Percentiles rank a stretch among this genome's conserved stretches.
Conservation (phyloP, 2,113 vertebrate genomes). For the Tilapia sparmanii region DNA sequence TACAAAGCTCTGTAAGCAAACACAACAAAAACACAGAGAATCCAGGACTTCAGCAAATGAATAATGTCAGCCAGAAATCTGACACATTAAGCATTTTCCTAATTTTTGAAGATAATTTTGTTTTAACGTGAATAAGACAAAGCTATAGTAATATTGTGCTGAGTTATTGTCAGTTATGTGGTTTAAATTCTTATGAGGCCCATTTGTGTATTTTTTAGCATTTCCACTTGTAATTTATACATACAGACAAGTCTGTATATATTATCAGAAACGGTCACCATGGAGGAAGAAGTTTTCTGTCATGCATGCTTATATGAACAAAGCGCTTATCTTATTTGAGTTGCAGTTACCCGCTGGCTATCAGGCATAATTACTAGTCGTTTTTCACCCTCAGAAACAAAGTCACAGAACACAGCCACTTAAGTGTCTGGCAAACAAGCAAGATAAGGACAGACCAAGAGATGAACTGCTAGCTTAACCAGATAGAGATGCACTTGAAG, state of each 20-base stretch:
- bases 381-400: not conserved
- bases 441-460: not conserved
- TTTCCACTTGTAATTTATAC: not conserved
- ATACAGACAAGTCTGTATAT: not conserved
- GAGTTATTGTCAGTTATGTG: not conserved
- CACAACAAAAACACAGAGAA: not conserved
- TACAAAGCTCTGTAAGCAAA: not conserved
- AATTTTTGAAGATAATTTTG: accelerated
- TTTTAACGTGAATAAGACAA: not conserved
- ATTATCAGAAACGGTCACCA: accelerated
- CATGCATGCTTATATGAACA: not conserved
- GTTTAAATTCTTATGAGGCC: not conserved
- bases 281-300: not conserved
- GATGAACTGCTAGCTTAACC: not conserved
- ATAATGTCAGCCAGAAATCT: not conserved
- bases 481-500: not conserved
- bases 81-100: not conserved
- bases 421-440: not conserved
- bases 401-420: not conserved
- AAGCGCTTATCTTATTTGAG: not conserved
- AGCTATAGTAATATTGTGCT: not conserved
- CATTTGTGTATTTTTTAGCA: not conserved
- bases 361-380: not conserved
- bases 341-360: not conserved
- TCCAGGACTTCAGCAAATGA: not conserved